phyloP scores from a whole-genome alignment of 2,113 vertebrate species.

The Vimba vimba region DNA sequence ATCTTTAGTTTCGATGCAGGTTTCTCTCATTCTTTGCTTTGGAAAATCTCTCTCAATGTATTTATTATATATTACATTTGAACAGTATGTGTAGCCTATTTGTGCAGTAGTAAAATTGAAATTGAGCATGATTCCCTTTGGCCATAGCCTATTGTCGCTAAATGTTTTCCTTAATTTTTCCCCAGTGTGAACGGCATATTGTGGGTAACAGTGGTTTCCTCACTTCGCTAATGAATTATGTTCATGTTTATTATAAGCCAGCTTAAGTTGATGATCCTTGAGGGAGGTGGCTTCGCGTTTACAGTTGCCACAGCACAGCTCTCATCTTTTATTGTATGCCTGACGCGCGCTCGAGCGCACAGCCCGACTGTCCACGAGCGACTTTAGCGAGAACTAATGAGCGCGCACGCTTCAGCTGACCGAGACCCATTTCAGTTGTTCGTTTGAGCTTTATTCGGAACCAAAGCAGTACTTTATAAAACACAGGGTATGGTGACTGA shows the following conservation, averaged over 20 bases:
- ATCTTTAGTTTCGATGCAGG: neutral
- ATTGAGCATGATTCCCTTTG: neutral
- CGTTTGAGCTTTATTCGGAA: neutral
- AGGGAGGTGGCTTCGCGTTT: slow-evolving; percentile 22
- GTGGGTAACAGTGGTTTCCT: neutral
- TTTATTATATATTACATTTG: neutral
- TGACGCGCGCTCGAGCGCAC: slow-evolving; percentile 7
- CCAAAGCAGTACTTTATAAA: neutral
- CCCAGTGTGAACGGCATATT: neutral
- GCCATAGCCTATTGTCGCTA: neutral
- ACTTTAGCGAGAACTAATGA: neutral
- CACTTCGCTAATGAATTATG: neutral
- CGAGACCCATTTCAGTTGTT: neutral
- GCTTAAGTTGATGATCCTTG: neutral
- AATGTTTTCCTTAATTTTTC: neutral
- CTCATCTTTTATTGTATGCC: neutral
- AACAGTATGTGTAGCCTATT: neutral
- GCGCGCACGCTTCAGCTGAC: neutral
- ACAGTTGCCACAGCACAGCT: slow-evolving; percentile 2
- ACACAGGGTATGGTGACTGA: neutral
- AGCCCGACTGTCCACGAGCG: neutral
- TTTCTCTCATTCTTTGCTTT: neutral
- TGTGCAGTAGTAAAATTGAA: neutral
- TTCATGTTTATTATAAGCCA: slow-evolving; percentile 21
- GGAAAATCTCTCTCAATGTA: neutral